A percentile compares a stretch with the other conserved stretches of the same genome.
Evolutionary conservation across 1,140 invertebrate genomes (phyloP).

Genomic region (Drosophila aff.): DNA sequence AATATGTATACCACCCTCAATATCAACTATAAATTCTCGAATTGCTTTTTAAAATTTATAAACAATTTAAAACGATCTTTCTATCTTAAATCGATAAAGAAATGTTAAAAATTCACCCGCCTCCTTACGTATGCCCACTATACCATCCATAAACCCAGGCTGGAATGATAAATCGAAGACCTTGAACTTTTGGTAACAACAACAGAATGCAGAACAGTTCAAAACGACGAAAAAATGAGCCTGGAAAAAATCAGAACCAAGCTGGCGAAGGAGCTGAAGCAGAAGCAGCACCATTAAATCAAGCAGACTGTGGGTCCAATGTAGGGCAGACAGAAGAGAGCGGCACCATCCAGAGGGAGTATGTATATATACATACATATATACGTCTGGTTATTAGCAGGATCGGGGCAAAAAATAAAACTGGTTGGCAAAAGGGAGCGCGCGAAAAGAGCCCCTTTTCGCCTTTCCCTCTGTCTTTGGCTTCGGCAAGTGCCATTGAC

Average conservation of each 20-base stretch:
- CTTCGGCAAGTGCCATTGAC: conserved; percentile 69
- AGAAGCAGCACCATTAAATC: conserved; percentile 49
- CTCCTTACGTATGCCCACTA: not conserved
- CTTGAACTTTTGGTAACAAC: conserved; percentile 71
- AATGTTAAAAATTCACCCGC: not conserved
- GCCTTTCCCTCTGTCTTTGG: conserved; percentile 11
- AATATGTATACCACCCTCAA: not conserved
- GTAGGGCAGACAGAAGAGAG: conserved; percentile 59
- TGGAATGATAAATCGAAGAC: conserved; percentile 57
- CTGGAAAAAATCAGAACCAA: conserved; percentile 46
- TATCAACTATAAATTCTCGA: not conserved
- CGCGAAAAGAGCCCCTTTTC: conserved; percentile 20
- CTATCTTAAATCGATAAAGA: not conserved
- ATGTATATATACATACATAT: not conserved
- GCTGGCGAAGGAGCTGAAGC: conserved; percentile 38
- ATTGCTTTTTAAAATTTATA: no score
- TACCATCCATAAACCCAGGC: conserved; percentile 7
- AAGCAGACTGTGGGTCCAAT: conserved; percentile 50
- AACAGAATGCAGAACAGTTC: conserved; percentile 41
- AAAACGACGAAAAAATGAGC: conserved; percentile 12
- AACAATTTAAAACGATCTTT: not conserved
- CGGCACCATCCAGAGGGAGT: conserved; percentile 11
- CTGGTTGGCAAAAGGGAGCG: conserved; percentile 55
- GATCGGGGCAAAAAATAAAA: conserved; percentile 54
- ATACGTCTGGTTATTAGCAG: conserved; percentile 71